A percentile compares a stretch with the other conserved stretches of the same genome.
These are phyloP conservation scores for Andrena trimmerana DNA, from an alignment of 2,888 invertebrate species.

Conservation along the genomic window DNA sequence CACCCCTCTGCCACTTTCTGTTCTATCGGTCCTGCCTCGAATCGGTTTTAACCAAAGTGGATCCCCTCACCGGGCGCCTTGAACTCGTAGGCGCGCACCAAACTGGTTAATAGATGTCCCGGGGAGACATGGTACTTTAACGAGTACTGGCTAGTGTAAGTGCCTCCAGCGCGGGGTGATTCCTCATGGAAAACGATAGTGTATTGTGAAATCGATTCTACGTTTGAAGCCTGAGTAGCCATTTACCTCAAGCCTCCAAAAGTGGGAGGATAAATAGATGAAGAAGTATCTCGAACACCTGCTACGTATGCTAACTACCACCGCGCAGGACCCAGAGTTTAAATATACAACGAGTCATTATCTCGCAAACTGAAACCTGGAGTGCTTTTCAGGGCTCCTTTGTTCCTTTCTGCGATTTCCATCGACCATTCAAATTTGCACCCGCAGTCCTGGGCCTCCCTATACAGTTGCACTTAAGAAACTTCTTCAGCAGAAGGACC, in stretches of 20 bases:
- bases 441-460: neutral
- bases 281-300: neutral
- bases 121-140: too few species aligned
- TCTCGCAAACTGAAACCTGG: neutral
- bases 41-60: slow-evolving; percentile 66
- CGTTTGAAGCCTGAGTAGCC: too few species aligned
- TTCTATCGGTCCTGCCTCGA: slow-evolving; percentile 51
- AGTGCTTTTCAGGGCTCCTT: neutral
- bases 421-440: neutral
- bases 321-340: too few species aligned
- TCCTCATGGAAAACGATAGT: too few species aligned
- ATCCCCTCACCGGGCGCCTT: slow-evolving; percentile 47
- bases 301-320: too few species aligned
- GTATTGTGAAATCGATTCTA: too few species aligned
- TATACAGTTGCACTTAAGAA: neutral
- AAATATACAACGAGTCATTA: neutral
- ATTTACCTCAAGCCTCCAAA: slow-evolving; percentile 1
- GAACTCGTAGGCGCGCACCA: slow-evolving; percentile 6
- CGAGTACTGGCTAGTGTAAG: neutral
- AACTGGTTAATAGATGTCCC: neutral
- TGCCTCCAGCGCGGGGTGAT: too few species aligned
- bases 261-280: neutral
- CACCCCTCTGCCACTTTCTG: slow-evolving; percentile 20
- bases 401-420: neutral
- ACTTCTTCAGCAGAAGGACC: slow-evolving; percentile 5